Conservation (phyloP, 2,113 vertebrate species). For the Macquaria australasica region DNA sequence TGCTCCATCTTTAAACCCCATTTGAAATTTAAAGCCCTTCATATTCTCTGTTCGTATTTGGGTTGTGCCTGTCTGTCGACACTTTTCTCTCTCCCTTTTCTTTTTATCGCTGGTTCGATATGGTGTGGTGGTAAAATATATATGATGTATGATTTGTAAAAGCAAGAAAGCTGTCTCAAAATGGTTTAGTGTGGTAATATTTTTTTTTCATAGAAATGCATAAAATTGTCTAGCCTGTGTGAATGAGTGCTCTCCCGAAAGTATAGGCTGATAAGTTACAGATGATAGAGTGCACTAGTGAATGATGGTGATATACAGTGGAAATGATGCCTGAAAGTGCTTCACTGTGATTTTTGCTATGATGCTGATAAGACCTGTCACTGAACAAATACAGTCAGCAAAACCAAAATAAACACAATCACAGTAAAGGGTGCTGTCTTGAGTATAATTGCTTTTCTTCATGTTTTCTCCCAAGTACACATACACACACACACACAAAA, state of each 20-base stretch:
- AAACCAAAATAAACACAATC: constrained; percentile 36
- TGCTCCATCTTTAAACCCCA: constrained; percentile 23
- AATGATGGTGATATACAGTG: constrained; percentile 27
- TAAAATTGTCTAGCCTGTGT: constrained; percentile 22
- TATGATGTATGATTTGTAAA: constrained; percentile 33
- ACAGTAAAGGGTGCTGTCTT: constrained; percentile 16
- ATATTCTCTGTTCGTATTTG: constrained; percentile 28
- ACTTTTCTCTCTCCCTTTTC: not conserved
- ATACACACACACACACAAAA: not conserved
- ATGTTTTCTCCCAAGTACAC: not conserved
- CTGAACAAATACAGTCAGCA: constrained; percentile 35
- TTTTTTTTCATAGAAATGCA: constrained; percentile 3
- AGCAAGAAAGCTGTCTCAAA: constrained; percentile 35
- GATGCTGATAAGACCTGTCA: constrained; percentile 22
- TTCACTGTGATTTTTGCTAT: constrained; percentile 7
- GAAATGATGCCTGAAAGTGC: constrained; percentile 9
- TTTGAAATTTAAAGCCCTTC: constrained; percentile 21
- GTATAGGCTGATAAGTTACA: constrained; percentile 12
- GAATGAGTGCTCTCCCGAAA: constrained; percentile 28
- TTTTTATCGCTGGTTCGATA: not conserved
- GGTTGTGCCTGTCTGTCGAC: not conserved
- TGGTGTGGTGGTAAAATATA: constrained; percentile 28
- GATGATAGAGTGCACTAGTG: constrained; percentile 18
- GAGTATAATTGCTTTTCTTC: constrained; percentile 6
- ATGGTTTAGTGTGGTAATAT: constrained; percentile 26